Conservation (phyloP, 2,888 invertebrate species). For the Perdita meconis region DNA sequence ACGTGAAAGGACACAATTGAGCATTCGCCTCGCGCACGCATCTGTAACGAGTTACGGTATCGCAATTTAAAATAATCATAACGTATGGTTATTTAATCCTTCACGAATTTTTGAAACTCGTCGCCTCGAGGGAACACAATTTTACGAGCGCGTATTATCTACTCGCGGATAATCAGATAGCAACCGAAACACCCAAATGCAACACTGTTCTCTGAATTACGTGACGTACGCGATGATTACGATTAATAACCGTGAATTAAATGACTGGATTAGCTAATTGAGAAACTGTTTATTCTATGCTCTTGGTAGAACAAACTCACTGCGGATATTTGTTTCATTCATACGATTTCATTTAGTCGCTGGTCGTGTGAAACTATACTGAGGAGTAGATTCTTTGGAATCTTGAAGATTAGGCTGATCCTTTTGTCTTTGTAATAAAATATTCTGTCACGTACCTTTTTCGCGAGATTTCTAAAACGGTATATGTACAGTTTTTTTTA, state of each 20-base stretch:
- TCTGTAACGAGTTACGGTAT: conserved; percentile 5
- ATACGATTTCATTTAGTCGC: neutral
- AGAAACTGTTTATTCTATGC: neutral
- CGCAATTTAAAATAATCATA: conserved; percentile 28
- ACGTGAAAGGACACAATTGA: conserved; percentile 21
- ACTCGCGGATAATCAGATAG: neutral
- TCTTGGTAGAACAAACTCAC: neutral
- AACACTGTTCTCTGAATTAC: neutral
- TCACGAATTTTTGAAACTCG: conserved; percentile 28
- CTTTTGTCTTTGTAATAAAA: too few species aligned
- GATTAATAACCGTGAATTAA: conserved; percentile 35
- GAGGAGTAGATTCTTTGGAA: too few species aligned
- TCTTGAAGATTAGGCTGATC: too few species aligned
- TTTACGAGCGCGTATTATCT: conserved; percentile 6
- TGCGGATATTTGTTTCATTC: neutral
- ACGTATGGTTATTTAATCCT: conserved; percentile 24
- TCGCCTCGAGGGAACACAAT: neutral
- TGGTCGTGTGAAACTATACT: conserved; percentile 5
- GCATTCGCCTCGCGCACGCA: conserved; percentile 5
- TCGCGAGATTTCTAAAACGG: too few species aligned
- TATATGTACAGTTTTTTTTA: too few species aligned
- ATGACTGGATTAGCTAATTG: conserved; percentile 15
- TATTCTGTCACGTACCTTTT: too few species aligned
- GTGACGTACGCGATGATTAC: conserved; percentile 19
- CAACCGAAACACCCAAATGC: neutral